Evolutionary conservation across 1,140 invertebrate genomes (phyloP).

Genomic region (Leptinotarsa texana): DNA sequence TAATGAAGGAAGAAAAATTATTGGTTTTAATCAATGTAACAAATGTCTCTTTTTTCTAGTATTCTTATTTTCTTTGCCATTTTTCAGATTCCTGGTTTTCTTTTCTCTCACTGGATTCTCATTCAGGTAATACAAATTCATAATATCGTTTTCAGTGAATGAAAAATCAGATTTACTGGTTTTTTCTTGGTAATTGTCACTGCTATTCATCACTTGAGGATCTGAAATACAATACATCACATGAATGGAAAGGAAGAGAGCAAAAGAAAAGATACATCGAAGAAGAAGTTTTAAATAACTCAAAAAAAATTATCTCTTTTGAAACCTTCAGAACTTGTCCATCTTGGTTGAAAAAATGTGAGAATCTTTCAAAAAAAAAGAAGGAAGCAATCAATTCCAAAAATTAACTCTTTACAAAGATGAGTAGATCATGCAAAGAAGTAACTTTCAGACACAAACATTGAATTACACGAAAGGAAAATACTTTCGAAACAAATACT

Average conservation of each 20-base stretch:
- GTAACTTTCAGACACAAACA: no score
- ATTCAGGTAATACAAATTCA: slow-evolving; percentile 22
- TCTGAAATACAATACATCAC: slow-evolving; percentile 11
- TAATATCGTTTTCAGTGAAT: slow-evolving; percentile 15
- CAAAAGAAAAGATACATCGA: no score
- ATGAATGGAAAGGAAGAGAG: not conserved
- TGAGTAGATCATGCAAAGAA: no score
- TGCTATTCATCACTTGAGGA: slow-evolving; percentile 11
- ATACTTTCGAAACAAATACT: no score
- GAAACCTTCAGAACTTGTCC: no score
- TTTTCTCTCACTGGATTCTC: slow-evolving; percentile 20
- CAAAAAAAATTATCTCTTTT: no score
- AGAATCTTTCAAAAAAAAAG: no score
- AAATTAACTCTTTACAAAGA: no score
- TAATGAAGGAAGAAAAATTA: not conserved
- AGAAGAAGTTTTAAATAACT: no score
- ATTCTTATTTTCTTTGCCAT: slow-evolving; percentile 14
- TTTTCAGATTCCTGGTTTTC: slow-evolving; percentile 9
- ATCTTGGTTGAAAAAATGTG: no score
- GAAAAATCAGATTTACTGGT: not conserved
- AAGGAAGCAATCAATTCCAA: no score
- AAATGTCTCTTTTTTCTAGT: slow-evolving; percentile 2
- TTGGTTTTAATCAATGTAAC: not conserved
- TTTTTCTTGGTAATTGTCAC: slow-evolving; percentile 15
- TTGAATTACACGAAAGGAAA: no score